Percentiles rank a stretch among this genome's conserved stretches.
These are phyloP conservation scores for Lepidurus packardi DNA, from an alignment of 1,140 invertebrate genomes.

Conservation along the genomic window DNA sequence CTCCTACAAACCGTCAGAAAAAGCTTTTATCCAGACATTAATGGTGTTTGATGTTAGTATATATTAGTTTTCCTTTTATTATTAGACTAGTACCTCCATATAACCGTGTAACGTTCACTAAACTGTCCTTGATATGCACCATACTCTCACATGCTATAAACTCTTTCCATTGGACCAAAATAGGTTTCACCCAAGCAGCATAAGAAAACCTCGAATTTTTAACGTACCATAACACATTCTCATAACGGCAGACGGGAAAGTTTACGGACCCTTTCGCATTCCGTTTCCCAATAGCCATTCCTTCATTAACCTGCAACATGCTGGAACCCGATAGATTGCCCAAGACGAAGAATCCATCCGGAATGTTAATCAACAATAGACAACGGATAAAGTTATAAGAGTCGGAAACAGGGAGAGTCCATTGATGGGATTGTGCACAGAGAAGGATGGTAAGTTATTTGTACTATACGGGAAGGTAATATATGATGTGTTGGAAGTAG, in stretches of 20 bases:
- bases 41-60: neutral
- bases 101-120: neutral
- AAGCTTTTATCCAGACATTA: neutral
- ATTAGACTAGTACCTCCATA: neutral
- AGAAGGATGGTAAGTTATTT: constrained; percentile 1
- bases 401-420: neutral
- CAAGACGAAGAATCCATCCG: neutral
- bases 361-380: neutral
- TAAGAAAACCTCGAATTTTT: neutral
- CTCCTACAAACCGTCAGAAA: constrained; percentile 5
- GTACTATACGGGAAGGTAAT: constrained; percentile 8
- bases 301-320: constrained; percentile 12
- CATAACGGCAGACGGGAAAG: neutral
- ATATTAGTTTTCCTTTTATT: constrained; percentile 12
- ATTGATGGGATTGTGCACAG: neutral
- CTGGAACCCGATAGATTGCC: neutral
- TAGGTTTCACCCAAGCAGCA: neutral
- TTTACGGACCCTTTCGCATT: neutral
- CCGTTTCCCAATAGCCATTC: neutral
- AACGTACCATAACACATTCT: neutral
- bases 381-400: neutral
- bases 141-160: neutral
- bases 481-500: neutral
- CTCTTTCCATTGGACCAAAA: neutral
- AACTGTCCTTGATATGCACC: constrained; percentile 5